Evolutionary conservation across 2,888 invertebrate species (phyloP).

Genomic region (Plemyria rubiginata): DNA sequence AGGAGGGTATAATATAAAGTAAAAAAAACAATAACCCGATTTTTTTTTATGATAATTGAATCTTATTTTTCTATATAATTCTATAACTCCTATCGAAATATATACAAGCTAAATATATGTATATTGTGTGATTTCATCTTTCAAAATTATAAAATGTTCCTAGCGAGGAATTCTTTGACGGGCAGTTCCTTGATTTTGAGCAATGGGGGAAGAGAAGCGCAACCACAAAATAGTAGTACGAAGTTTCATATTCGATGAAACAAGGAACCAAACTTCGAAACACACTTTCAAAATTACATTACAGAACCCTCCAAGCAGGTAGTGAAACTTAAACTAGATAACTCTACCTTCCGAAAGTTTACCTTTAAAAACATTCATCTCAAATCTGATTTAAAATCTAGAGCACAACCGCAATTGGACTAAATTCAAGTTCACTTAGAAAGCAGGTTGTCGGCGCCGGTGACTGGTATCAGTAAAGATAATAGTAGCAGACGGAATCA

Average conservation of each 20-base stretch:
- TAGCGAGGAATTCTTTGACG: too few relatives aligned
- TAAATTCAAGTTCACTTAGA: conserved; percentile 15
- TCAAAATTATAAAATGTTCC: too few relatives aligned
- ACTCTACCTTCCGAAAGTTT: conserved; percentile 35
- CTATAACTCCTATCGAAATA: too few relatives aligned
- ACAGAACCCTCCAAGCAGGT: conserved; percentile 28
- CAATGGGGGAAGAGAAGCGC: background rate
- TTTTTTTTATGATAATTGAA: too few relatives aligned
- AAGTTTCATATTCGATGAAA: conserved; percentile 10
- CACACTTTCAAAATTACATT: conserved; percentile 20
- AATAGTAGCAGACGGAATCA: too few relatives aligned
- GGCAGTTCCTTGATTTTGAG: too few relatives aligned
- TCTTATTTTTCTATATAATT: too few relatives aligned
- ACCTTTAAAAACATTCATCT: conserved; percentile 44
- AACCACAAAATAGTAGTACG: background rate
- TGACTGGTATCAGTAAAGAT: too few relatives aligned
- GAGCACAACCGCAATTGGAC: conserved; percentile 54
- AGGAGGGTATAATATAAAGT: too few relatives aligned
- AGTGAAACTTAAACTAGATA: conserved; percentile 25
- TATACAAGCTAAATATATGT: too few relatives aligned
- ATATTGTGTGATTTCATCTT: too few relatives aligned
- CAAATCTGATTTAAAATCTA: conserved; percentile 62
- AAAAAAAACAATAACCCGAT: too few relatives aligned
- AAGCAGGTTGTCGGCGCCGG: conserved; percentile 9
- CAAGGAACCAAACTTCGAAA: conserved; percentile 9